Conservation (phyloP, 1,140 invertebrate species). For the Drosophila pruinosa region DNA sequence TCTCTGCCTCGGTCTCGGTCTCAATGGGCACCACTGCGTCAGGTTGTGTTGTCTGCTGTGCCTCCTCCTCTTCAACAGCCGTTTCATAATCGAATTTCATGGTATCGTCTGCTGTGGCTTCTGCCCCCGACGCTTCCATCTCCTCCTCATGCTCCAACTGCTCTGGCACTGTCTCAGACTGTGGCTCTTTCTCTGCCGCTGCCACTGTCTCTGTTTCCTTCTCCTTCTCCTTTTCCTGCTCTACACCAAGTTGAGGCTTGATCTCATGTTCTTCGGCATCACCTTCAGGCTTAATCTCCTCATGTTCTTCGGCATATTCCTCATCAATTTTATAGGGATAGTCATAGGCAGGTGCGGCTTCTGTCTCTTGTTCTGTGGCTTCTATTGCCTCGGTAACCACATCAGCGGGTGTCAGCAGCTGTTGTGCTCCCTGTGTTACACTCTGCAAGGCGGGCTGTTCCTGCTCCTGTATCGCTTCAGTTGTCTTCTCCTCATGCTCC, state of each 20-base stretch:
- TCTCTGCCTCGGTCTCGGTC: constrained; percentile 25
- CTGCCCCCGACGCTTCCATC: constrained; percentile 50
- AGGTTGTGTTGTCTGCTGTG: constrained; percentile 19
- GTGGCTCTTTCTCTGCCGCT: background rate
- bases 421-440: constrained; percentile 43
- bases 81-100: constrained; percentile 82
- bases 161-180: background rate
- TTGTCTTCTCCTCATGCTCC: constrained; percentile 20
- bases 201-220: background rate
- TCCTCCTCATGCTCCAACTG: constrained; percentile 16
- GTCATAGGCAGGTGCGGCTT: constrained; percentile 61
- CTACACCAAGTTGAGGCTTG: background rate
- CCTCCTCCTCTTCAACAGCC: constrained; percentile 38
- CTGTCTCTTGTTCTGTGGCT: constrained; percentile 43
- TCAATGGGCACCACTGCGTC: constrained; percentile 37
- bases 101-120: constrained; percentile 66
- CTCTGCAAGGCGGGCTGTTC: constrained; percentile 34
- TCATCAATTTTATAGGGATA: constrained; percentile 81
- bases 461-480: constrained; percentile 11
- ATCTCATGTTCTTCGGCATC: background rate
- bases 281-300: constrained; percentile 50
- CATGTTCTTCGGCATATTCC: constrained; percentile 69
- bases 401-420: constrained; percentile 61
- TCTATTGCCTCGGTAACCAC: constrained; percentile 52
- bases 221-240: constrained; percentile 2